Evolutionary conservation across 2,888 invertebrate genomes (phyloP).

Genomic region (Microctonus hyperodae): DNA sequence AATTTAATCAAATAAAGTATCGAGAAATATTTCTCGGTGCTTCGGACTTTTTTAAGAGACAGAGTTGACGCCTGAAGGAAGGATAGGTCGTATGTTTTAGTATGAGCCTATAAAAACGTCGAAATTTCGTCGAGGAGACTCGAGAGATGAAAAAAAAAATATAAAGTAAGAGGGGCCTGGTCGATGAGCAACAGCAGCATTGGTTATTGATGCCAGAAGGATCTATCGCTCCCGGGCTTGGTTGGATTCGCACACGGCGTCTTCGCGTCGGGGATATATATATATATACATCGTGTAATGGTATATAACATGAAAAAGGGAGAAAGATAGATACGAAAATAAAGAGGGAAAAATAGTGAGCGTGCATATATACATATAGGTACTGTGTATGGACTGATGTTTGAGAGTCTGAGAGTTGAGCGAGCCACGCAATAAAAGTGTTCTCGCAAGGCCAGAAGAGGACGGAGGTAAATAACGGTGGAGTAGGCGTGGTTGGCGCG

Average conservation of each 20-base stretch:
- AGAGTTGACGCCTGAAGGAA: slow-evolving; percentile 13
- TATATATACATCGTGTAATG: slow-evolving; percentile 23
- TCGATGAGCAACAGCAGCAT: slow-evolving; percentile 38
- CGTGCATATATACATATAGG: slow-evolving; percentile 11
- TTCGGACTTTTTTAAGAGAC: slow-evolving; percentile 2
- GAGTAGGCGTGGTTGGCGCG: slow-evolving; percentile 57
- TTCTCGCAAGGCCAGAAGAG: slow-evolving; percentile 21
- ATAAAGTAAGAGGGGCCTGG: slow-evolving; percentile 17
- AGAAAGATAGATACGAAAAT: slow-evolving; percentile 39
- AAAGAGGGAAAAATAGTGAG: slow-evolving; percentile 14
- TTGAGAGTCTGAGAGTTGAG: slow-evolving; percentile 3
- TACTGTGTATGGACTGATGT: slow-evolving; percentile 10
- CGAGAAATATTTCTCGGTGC: background rate
- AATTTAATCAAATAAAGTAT: too few species aligned
- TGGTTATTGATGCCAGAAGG: slow-evolving; percentile 49
- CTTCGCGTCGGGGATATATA: slow-evolving; percentile 24
- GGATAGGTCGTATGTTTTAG: slow-evolving; percentile 10
- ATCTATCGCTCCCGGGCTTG: slow-evolving; percentile 56
- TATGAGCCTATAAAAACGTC: slow-evolving; percentile 28
- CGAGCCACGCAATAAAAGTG: slow-evolving; percentile 28
- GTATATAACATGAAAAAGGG: slow-evolving; percentile 44
- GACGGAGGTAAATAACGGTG: slow-evolving; percentile 56
- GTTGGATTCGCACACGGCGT: slow-evolving; percentile 35
- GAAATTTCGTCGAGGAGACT: slow-evolving; percentile 27
- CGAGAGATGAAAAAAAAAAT: slow-evolving; percentile 4